phyloP scores from a whole-genome alignment of 2,797 vertebrate genomes.

The Tauraco hartlaubi region DNA sequence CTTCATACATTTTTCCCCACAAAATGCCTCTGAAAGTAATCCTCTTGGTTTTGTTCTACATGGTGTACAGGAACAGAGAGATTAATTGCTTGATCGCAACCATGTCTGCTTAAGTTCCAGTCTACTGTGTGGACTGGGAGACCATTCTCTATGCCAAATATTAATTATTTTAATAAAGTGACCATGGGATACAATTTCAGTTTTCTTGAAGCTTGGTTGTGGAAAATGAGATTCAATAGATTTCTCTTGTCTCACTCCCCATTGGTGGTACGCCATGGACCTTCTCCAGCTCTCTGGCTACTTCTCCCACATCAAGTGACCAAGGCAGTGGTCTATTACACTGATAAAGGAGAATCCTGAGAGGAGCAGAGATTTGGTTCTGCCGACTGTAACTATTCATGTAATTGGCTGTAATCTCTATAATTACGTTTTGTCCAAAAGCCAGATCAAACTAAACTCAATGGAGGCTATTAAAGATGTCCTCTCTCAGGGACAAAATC shows the following conservation, averaged over 20 bases:
- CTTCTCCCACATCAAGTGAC: background rate
- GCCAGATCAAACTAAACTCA: background rate
- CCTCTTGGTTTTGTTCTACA: background rate
- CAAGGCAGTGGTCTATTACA: rapidly evolving
- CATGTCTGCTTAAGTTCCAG: background rate
- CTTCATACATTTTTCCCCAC: background rate
- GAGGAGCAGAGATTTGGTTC: background rate
- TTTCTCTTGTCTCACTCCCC: background rate
- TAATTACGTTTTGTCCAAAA: background rate
- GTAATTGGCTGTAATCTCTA: background rate
- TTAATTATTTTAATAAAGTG: background rate
- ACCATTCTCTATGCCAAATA: background rate
- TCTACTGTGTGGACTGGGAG: background rate
- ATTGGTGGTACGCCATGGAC: too few species aligned
- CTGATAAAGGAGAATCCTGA: background rate
- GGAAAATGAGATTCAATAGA: background rate
- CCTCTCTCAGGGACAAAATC: background rate
- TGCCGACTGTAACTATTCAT: background rate
- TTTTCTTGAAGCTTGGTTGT: background rate
- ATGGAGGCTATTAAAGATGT: background rate
- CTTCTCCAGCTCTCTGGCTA: background rate
- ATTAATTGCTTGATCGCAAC: background rate
- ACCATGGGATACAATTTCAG: background rate
- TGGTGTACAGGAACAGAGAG: background rate
- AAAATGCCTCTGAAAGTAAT: background rate